Base-by-base conservation (phyloP, 2,797 vertebrate species). In the Ficedula albicollis region DNA sequence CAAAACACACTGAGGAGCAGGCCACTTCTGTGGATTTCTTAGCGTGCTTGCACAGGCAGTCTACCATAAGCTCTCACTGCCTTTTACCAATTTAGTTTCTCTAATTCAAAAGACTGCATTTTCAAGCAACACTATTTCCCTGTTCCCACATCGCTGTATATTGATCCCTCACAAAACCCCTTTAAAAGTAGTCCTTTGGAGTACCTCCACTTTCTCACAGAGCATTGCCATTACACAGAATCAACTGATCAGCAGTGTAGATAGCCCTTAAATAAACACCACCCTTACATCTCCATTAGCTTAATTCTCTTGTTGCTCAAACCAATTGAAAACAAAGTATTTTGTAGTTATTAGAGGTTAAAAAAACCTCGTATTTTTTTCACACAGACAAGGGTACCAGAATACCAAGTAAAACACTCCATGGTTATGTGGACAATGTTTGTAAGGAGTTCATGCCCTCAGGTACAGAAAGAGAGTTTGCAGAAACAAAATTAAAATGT, bases 131-230 rank as follows among this genome's bases (percentile, higher is more conserved):
- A 11, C 8, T 63, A 2, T 59, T 74, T 64, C 67, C 41, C 30
- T 43, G 18, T 22, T 87, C n/a, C 62, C 32, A 63, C 18, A 46
- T 36, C n/a, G 36, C 56, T 32, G 5, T 18, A 11, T 26, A 36
- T 5, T 29, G 25, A 22, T 91, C n/a, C 32, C 25, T 87, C 66
- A 59, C 8, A 2, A 85, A 79, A 80, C 21, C 74, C 63, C 39
- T 63, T 67, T 60, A 49, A 87, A 95, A 80, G 46, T 4, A 38
- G 51, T 39, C 32, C 36, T 81, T 54, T 4, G 29, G 60, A 84
- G 44, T 3, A 27, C 44, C 38, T 90, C 84, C 3, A 1, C 1
- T 0, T 41, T 74, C 73, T 43, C 68, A 51, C 15, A 0, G 0
- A 79, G 32, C 49, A 67, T 10, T 67, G 41, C 62, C 78, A 90